Evolutionary conservation across 64 coral and sea anemone genomes (phyloP).

Genomic region (Orbicella faveolata): DNA sequence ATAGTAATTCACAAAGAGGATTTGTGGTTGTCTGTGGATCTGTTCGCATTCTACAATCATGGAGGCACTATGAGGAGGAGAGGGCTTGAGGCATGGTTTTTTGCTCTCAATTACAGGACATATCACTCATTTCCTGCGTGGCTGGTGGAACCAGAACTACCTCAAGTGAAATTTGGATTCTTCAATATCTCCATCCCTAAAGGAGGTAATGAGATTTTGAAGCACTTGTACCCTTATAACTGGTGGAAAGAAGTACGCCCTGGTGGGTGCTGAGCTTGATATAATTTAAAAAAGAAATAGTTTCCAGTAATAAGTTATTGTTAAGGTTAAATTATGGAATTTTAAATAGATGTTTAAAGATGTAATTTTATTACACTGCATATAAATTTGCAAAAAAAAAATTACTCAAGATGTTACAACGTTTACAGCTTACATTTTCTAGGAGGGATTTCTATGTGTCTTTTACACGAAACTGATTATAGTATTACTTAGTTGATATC

Average conservation of each 20-base stretch:
- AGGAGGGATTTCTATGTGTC: too few species aligned
- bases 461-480: too few species aligned
- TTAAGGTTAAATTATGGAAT: too few species aligned
- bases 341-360: too few species aligned
- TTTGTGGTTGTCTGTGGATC: constrained; percentile 30
- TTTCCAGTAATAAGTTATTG: not conserved
- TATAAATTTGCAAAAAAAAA: too few species aligned
- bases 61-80: constrained; percentile 41
- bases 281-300: not conserved
- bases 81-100: constrained; percentile 54
- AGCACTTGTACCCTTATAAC: constrained; percentile 48
- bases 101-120: constrained; percentile 48
- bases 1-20: constrained; percentile 40
- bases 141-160: constrained; percentile 58
- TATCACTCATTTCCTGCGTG: constrained; percentile 57
- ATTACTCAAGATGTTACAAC: too few species aligned
- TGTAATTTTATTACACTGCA: too few species aligned
- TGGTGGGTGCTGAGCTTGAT: constrained; percentile 17
- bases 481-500: too few species aligned
- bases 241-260: constrained; percentile 65
- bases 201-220: constrained; percentile 55
- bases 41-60: constrained; percentile 64
- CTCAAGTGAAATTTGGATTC: constrained; percentile 55
- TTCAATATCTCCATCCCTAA: constrained; percentile 74
- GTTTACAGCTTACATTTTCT: too few species aligned